Evolutionary conservation across 2,113 vertebrate genomes (phyloP).

Genomic region (Oriolus oriolus): DNA sequence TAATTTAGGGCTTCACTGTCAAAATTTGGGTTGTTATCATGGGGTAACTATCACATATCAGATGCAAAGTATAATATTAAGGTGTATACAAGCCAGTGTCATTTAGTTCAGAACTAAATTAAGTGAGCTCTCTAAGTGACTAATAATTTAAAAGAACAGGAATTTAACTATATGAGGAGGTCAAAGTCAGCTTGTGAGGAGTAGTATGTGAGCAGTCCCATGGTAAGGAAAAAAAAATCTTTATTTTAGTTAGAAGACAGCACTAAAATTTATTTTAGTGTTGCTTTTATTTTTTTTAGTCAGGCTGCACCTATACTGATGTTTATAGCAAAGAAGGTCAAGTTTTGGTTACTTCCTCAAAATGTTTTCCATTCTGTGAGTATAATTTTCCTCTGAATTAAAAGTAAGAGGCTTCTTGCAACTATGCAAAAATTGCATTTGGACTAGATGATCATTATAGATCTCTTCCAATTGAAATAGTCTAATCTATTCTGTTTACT

Average conservation of each 20-base stretch:
- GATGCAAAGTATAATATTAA: background rate
- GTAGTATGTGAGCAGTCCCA: background rate
- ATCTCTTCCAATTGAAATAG: background rate
- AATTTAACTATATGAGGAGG: background rate
- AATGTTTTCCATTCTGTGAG: background rate
- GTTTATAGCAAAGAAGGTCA: background rate
- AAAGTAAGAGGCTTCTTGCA: background rate
- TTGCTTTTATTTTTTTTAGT: background rate
- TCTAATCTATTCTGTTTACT: background rate
- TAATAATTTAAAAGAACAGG: background rate
- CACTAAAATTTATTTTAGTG: background rate
- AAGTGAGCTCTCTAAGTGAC: background rate
- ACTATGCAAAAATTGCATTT: background rate
- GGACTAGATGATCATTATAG: background rate
- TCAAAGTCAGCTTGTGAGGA: background rate
- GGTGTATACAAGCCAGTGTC: background rate
- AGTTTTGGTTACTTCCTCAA: background rate
- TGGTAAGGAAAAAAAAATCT: background rate
- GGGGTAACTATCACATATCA: background rate
- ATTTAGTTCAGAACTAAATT: background rate
- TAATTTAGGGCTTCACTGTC: background rate
- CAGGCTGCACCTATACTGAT: background rate
- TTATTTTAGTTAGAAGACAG: background rate
- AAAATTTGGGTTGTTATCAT: background rate
- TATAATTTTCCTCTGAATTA: background rate